Conservation (phyloP, 2,888 invertebrate genomes). For the Anoplius nigerrimus region DNA sequence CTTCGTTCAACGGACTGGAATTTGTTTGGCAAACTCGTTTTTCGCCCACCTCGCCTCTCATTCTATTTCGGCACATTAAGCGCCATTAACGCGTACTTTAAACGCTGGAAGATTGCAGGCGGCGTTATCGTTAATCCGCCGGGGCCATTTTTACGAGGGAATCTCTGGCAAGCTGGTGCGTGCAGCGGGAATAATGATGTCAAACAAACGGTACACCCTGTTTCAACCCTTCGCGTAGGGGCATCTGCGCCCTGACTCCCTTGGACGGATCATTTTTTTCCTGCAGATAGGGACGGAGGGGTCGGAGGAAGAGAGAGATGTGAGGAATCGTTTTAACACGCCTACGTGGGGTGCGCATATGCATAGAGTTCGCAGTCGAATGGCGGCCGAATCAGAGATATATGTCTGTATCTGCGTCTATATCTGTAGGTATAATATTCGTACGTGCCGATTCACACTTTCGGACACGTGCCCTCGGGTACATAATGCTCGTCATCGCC, state of each 20-base stretch:
- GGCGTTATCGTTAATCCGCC: constrained; percentile 36
- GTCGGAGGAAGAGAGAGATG: constrained; percentile 21
- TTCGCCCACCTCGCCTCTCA: too few species aligned
- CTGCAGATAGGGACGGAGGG: constrained; percentile 1
- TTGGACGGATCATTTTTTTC: constrained; percentile 54
- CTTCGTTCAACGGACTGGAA: too few species aligned
- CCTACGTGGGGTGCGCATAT: constrained; percentile 58
- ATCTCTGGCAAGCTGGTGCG: constrained; percentile 50
- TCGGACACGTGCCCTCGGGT: constrained; percentile 53
- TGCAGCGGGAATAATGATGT: constrained; percentile 68
- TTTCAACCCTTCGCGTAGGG: constrained; percentile 46
- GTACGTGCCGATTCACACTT: constrained; percentile 55
- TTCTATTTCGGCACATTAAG: background rate
- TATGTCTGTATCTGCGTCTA: too few species aligned
- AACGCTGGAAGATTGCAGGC: constrained; percentile 16
- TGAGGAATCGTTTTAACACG: constrained; percentile 65
- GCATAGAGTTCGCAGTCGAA: constrained; percentile 48
- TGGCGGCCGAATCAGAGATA: constrained; percentile 39
- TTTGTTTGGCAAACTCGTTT: too few species aligned
- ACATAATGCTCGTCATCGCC: background rate
- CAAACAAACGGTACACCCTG: constrained; percentile 64
- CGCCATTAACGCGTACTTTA: background rate
- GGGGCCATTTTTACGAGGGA: constrained; percentile 44
- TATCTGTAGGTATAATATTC: constrained; percentile 52
- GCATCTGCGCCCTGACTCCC: constrained; percentile 54